Evolutionary conservation across 2,797 vertebrate species (phyloP), one percentile per base, ranked within the genome.

Genomic region (Dipus sagitta): DNA sequence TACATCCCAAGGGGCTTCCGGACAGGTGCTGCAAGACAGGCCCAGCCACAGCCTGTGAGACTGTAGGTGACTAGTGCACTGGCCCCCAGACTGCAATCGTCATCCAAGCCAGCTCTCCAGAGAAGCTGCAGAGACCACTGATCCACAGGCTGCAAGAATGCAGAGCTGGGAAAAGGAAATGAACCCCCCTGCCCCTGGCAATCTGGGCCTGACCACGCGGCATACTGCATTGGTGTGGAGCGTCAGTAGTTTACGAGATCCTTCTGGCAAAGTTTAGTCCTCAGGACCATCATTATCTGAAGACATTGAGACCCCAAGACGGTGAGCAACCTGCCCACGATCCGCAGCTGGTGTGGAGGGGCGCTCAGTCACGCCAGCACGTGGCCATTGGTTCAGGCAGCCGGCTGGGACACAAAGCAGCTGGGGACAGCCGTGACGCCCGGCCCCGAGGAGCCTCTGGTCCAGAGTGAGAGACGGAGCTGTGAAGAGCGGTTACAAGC

Each of bases 351-450:
- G 38, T 6, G 38, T 38, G 38, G 38, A 38, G 38, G 38, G 38
- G 38, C 38, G 38, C 38, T 38, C 47, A 74, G 23, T 77, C 47
- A 58, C 18, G 38, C 38, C 79, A 42, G 62, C 58, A 32, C 5
- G 10, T 1, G 13, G 3, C 8, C 20, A 11, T 52, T 38, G 28
- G 17, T 52, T 75, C 67, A 52, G n/a, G 30, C 0, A 0, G 2
- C 26, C 72, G 18, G 2, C 23, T 1, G 0, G 21, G n/a, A 15
- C 47, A 6, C 62, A 23, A 34, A n/a, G 18, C 15, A 26, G 30
- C 20, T 34, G 68, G 54, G 17, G 34, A 3, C 28, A 42, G 71
- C 74, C 72, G 23, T 38, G 52, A 54, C 65, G 32, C 12, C 12
- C 20, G 15, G 62, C 60, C 42, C 23, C 24, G 17, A 24, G 32